A percentile compares a stretch with the other conserved stretches of the same genome.
Conservation (phyloP, 2,888 invertebrate genomes). For the Crepidodera aurea region DNA sequence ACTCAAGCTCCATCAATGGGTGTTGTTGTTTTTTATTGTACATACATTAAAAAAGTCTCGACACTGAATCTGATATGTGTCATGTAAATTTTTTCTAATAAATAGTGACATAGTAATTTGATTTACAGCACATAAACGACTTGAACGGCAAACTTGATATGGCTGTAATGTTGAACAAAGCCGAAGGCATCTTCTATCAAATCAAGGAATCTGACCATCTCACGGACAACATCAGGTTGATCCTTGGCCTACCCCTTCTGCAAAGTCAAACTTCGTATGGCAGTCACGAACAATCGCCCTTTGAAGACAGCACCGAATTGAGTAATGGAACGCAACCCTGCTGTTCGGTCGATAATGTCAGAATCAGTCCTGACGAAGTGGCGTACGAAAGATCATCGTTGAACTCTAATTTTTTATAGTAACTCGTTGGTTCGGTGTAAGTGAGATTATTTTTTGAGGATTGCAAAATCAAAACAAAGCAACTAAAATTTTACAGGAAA, state of each 20-base stretch:
- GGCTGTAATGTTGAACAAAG: constrained; percentile 80
- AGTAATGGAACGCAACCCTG: constrained; percentile 49
- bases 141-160: constrained; percentile 87
- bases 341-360: constrained; percentile 48
- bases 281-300: constrained; percentile 47
- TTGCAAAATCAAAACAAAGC: no score
- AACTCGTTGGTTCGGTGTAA: background rate
- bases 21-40: no score
- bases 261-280: constrained; percentile 38
- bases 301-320: constrained; percentile 44
- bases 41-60: no score
- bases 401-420: constrained; percentile 65
- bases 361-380: constrained; percentile 64
- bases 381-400: constrained; percentile 67
- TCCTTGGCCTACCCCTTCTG: constrained; percentile 70
- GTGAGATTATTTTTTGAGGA: no score
- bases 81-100: no score
- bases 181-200: constrained; percentile 93
- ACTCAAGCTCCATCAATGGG: no score
- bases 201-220: constrained; percentile 76
- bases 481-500: no score
- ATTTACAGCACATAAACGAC: constrained; percentile 92
- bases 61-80: no score
- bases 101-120: no score
- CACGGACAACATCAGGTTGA: constrained; percentile 74